Evolutionary conservation across 1,140 invertebrate genomes (phyloP), one percentile per base, ranked within the genome.

Genomic region (Philopotamus ludificatus): DNA sequence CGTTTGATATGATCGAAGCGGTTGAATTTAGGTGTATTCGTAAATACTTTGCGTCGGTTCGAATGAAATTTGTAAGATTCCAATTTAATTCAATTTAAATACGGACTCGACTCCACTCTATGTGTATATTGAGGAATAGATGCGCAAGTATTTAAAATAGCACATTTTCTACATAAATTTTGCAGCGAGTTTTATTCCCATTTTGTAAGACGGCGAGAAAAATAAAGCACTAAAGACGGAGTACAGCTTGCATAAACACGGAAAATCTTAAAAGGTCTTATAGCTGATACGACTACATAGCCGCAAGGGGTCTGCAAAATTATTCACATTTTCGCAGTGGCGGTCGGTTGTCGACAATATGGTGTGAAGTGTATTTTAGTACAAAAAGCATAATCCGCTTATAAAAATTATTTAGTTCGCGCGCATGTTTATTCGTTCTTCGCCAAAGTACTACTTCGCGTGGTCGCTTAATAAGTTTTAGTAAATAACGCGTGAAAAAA

Each of bases 401-500:
- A 47, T 20, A 47, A 4, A 20, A 20, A 8, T n/a, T 15, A 20
- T 7, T 47, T 47, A 47, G 20, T 15, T 15, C n/a, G 7, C 45
- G 34, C 34, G n/a, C n/a, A n/a, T n/a, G n/a, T n/a, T n/a, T n/a
- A n/a, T n/a, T n/a, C n/a, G n/a, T n/a, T n/a, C n/a, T n/a, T n/a
- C n/a, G n/a, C n/a, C n/a, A n/a, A n/a, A n/a, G n/a, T n/a, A 61
- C 59, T 58, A 51, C 59, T 63, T 60, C 39, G 55, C 47, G 62
- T 62, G 57, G 50, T 49, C 18, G 49, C 53, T 50, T 68, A 68
- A 68, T 64, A 61, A 68, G 62, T 68, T 65, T 63, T 57, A 65
- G 63, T 65, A 68, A 69, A 69, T 69, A 69, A 69, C 60, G 66
- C 63, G 57, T 59, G 60, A 63, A 63, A 69, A 69, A 69, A 69